Percentiles rank a stretch among this genome's conserved stretches.
phyloP scores from a whole-genome alignment of 1,140 invertebrate species.

The Atopsyche davidsoni region DNA sequence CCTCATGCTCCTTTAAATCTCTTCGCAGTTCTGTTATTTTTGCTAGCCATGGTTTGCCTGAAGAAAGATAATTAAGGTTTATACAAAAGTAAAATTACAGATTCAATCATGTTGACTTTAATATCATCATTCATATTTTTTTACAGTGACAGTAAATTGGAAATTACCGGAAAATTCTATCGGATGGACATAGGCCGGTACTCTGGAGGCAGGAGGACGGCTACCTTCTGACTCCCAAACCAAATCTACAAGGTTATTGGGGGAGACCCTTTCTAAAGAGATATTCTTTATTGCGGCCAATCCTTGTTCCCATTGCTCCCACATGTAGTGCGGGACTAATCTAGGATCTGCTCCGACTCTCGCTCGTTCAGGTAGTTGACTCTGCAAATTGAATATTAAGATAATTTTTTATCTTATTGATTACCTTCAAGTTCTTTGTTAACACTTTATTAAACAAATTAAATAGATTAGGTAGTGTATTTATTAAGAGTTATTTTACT shows the following conservation, averaged over 20 bases:
- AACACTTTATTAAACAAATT: too few relatives aligned
- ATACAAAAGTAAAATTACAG: not conserved
- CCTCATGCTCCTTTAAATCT: slow-evolving; percentile 58
- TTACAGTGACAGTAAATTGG: slow-evolving; percentile 17
- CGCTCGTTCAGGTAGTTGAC: slow-evolving; percentile 49
- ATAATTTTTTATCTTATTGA: too few relatives aligned
- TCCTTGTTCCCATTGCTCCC: slow-evolving; percentile 52
- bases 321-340: slow-evolving; percentile 58
- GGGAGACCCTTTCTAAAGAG: slow-evolving; percentile 57
- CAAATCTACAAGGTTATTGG: slow-evolving; percentile 71
- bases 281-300: slow-evolving; percentile 50
- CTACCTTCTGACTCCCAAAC: slow-evolving; percentile 66
- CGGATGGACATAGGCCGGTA: slow-evolving; percentile 51
- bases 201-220: slow-evolving; percentile 49
- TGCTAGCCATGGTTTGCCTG: slow-evolving; percentile 53
- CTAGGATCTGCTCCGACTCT: slow-evolving; percentile 80
- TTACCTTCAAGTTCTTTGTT: too few relatives aligned
- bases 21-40: slow-evolving; percentile 65
- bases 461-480: not conserved
- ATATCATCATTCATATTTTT: not conserved
- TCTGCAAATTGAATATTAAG: too few relatives aligned
- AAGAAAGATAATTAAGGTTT: too few relatives aligned
- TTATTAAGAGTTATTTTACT: too few relatives aligned
- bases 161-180: slow-evolving; percentile 38
- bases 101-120: not conserved